Percentiles rank a stretch among this genome's conserved stretches.
Evolutionary conservation across 2,797 vertebrate species (phyloP).

Genomic region (Argentina silus): DNA sequence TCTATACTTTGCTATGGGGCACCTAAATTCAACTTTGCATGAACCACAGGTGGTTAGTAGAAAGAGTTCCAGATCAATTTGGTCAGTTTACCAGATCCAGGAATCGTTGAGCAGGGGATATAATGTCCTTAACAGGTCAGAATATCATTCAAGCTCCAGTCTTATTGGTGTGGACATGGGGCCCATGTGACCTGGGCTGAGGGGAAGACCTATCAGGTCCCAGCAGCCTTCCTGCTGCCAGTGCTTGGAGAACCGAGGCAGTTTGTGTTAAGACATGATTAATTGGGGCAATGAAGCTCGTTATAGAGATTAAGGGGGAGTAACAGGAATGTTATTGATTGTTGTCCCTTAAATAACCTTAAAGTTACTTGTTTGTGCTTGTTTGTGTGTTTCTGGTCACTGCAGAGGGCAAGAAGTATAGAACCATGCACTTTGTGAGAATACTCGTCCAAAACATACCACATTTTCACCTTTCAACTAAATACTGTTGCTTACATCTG

Average conservation of each 20-base stretch:
- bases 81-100: neutral
- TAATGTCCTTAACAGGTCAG: neutral
- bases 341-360: slow-evolving; percentile 84
- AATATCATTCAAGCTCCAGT: neutral
- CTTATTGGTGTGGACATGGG: slow-evolving; percentile 15
- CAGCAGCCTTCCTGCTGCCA: slow-evolving; percentile 67
- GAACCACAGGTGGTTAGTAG: neutral
- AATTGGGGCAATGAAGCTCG: slow-evolving; percentile 82
- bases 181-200: slow-evolving; percentile 47
- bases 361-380: slow-evolving; percentile 79
- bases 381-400: slow-evolving; percentile 68
- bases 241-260: slow-evolving; percentile 67
- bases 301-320: slow-evolving; percentile 85
- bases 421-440: slow-evolving; percentile 30
- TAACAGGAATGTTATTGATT: slow-evolving; percentile 84
- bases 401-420: slow-evolving; percentile 61
- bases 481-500: neutral
- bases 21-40: slow-evolving; percentile 9
- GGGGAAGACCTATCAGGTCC: slow-evolving; percentile 38
- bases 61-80: neutral
- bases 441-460: slow-evolving; percentile 34
- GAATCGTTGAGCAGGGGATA: neutral
- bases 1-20: too few relatives aligned
- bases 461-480: neutral
- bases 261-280: slow-evolving; percentile 77